These are phyloP conservation scores for Lepidocolaptes lacrymiger DNA, from an alignment of 2,797 vertebrate species.

Conservation along the genomic window DNA sequence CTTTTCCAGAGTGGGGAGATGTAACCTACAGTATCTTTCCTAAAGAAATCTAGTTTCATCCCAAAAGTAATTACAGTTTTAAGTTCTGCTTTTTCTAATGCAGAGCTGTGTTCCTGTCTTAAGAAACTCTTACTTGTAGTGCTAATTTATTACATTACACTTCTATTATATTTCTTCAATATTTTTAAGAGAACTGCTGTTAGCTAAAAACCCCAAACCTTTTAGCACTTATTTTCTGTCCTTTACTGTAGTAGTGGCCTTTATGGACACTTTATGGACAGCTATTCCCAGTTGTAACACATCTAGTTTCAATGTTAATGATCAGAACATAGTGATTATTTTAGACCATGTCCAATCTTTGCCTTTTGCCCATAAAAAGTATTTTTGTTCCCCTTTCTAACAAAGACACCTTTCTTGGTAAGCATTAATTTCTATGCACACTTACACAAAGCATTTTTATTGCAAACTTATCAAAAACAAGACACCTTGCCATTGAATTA, in stretches of 20 bases:
- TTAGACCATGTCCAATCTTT: neutral
- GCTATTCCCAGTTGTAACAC: neutral
- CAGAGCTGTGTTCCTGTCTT: neutral
- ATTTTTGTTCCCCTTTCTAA: neutral
- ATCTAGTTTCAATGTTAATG: neutral
- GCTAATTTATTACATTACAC: neutral
- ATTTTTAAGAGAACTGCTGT: neutral
- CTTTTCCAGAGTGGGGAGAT: neutral
- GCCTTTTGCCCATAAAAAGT: neutral
- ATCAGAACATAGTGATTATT: neutral
- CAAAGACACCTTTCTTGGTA: neutral
- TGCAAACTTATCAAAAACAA: neutral
- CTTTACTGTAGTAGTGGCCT: neutral
- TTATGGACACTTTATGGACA: neutral
- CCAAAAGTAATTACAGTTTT: neutral
- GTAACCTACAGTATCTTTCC: neutral
- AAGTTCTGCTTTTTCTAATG: neutral
- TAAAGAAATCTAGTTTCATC: neutral
- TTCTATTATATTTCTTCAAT: neutral
- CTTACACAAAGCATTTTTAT: neutral
- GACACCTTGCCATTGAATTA: neutral
- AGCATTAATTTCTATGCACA: neutral
- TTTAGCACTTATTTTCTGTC: neutral
- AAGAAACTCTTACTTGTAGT: neutral
- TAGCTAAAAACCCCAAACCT: neutral